phyloP scores from a whole-genome alignment of 2,797 vertebrate genomes.

The Apogon talboti region DNA sequence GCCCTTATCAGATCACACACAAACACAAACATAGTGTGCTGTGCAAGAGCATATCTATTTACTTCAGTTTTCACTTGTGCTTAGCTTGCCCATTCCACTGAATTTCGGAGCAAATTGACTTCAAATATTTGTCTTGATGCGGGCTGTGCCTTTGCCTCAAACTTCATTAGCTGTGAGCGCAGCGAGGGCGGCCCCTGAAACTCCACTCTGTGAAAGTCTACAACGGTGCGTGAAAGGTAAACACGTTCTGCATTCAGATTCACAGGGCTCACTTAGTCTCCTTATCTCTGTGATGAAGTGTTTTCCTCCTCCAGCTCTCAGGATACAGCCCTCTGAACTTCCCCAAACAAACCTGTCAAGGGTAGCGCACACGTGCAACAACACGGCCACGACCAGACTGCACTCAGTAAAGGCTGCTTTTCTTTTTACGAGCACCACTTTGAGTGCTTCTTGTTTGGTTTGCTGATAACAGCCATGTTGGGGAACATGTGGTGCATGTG shows the following conservation, averaged over 20 bases:
- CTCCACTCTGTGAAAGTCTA: slow-evolving; percentile 69
- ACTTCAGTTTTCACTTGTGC: slow-evolving; percentile 50
- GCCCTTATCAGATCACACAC: slow-evolving; percentile 57
- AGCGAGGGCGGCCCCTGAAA: slow-evolving; percentile 35
- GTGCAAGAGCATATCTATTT: slow-evolving; percentile 55
- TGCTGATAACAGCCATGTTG: slow-evolving; percentile 82
- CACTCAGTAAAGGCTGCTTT: slow-evolving; percentile 46
- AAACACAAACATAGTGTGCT: slow-evolving; percentile 24
- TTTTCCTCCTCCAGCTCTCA: slow-evolving; percentile 71
- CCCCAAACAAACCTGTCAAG: slow-evolving; percentile 75
- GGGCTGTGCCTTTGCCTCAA: slow-evolving; percentile 57
- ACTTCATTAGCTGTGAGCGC: slow-evolving; percentile 68
- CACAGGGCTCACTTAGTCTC: slow-evolving; percentile 76
- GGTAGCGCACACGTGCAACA: slow-evolving; percentile 61
- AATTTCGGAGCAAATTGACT: slow-evolving; percentile 60
- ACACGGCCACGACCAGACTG: slow-evolving; percentile 41
- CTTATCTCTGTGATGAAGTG: slow-evolving; percentile 81
- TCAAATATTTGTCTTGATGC: slow-evolving; percentile 78
- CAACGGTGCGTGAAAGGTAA: slow-evolving; percentile 78
- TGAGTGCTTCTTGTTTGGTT: slow-evolving; percentile 84
- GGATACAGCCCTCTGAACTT: slow-evolving; percentile 71
- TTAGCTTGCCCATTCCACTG: slow-evolving; percentile 55
- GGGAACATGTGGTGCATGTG: slow-evolving; percentile 82
- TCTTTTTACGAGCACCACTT: slow-evolving; percentile 63
- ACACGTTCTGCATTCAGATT: slow-evolving; percentile 77